Evolutionary conservation across 2,888 invertebrate genomes (phyloP), one percentile per base, ranked within the genome.

Genomic region (Cerastis leucographa): DNA sequence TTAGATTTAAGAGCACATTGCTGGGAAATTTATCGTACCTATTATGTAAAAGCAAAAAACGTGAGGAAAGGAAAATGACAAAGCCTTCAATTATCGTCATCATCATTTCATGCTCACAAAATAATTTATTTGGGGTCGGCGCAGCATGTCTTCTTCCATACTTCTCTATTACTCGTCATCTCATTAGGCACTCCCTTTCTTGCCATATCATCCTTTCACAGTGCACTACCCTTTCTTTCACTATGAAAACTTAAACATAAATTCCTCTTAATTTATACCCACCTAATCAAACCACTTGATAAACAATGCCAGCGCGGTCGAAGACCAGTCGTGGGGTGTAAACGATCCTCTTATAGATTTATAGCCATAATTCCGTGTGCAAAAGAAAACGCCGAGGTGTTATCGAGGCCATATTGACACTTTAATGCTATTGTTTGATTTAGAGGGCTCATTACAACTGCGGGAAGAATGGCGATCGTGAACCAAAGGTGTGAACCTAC

Each of bases 371-470:
- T 95, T 93, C 94, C 90, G 91, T 90, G 91, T 94, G 94, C 94
- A 94, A 96, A 95, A 96, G 94, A 96, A 96, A 95, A 95, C 94
- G 94, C 91, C 95, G 93, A 94, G 94, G 95, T 95, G 95, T 94
- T 96, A 96, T 95, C 96, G 94, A 94, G 94, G 91, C 91, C 85
- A 91, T 94, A 96, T 96, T 96, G 96, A 96, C 96, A 96, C 96
- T 94, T 95, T 96, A 96, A 96, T 96, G 95, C 96, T 94, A 96
- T 96, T 96, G 96, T 96, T 96, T 96, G 96, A 96, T 96, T 96
- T 96, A 96, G 93, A 94, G 95, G 91, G 92, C 95, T 96, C 96
- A 96, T 96, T 96, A 96, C 92, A 78, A 86, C 89, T 91, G 92
- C 93, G 93, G 93, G 95, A 95, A 95, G 94, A 94, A 94, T 93